Evolutionary conservation across 2,113 vertebrate species (phyloP), one percentile per base, ranked within the genome.

Genomic region (Gila orcuttii): DNA sequence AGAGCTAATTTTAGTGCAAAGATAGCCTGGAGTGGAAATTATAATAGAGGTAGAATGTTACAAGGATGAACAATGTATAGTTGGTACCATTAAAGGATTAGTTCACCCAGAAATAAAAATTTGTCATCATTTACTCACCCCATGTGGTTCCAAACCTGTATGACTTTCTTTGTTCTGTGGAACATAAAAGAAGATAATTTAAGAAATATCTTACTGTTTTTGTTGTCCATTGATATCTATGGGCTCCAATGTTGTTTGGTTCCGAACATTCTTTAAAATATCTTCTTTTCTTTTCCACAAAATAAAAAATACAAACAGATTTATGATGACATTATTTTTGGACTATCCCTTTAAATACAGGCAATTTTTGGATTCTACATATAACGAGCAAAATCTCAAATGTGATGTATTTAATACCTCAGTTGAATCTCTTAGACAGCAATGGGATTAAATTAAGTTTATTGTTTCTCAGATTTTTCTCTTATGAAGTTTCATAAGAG

Each of bases 1-100:
- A 64, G 17, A 13, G 36, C 52, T 79, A 25, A 79, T 79, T 79
- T 79, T 1, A 79, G 57, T 42, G 3, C 77, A 79, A 42, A 62
- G 77, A 62, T 79, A 60, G 36, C 21, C 77, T 36, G 13, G 21
- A 33, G 55, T 79, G 36, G 28, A 59, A 60, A 60, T 79, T 60
- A 60, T 79, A 36, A 59, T 79, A 23, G 21, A 36, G 55, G 55
- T 42, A 42, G 42, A 75, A 47, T 47, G 42, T 17, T 74, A 23
- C 12, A 50, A 47, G 42, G n/a, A 25, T 25, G 60, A 75, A 28
- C n/a, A 75, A 28, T 75, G 12, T 50, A 75, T 50, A 75, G 73
- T 75, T 25, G 12, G 42, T 75, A 15, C 42, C 25, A 23, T 39
- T 79, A 39, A 79, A 79, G 31, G 31, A 57, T 39, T 79, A 79